phyloP scores from a whole-genome alignment of 2,888 invertebrate species.

The Trachelus troglodyta region DNA sequence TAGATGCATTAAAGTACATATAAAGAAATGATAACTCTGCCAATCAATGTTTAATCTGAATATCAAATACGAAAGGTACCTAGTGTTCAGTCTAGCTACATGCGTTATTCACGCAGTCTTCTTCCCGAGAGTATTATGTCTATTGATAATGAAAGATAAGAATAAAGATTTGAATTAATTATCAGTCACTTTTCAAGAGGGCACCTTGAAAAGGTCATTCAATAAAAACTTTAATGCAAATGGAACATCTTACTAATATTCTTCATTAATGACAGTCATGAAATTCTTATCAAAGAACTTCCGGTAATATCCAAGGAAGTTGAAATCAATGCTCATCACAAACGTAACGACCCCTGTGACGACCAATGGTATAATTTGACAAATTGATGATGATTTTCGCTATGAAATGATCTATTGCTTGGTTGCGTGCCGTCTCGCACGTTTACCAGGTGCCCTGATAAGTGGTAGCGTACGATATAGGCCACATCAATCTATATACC shows the following conservation, averaged over 20 bases:
- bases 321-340: neutral
- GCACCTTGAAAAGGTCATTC: neutral
- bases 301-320: neutral
- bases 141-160: neutral
- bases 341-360: neutral
- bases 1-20: neutral
- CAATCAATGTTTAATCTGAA: neutral
- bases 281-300: neutral
- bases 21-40: neutral
- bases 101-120: neutral
- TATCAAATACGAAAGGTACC: neutral
- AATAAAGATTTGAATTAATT: neutral
- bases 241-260: neutral
- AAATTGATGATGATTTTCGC: neutral
- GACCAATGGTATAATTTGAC: neutral
- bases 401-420: conserved; percentile 17
- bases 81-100: neutral
- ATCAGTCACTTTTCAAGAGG: neutral
- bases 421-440: conserved; percentile 52
- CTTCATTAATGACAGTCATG: neutral
- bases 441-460: conserved; percentile 37
- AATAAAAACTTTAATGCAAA: neutral
- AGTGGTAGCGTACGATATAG: conserved; percentile 7
- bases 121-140: neutral
- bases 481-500: neutral